phyloP scores from a whole-genome alignment of 2,888 invertebrate genomes.

The Drosophila recens region DNA sequence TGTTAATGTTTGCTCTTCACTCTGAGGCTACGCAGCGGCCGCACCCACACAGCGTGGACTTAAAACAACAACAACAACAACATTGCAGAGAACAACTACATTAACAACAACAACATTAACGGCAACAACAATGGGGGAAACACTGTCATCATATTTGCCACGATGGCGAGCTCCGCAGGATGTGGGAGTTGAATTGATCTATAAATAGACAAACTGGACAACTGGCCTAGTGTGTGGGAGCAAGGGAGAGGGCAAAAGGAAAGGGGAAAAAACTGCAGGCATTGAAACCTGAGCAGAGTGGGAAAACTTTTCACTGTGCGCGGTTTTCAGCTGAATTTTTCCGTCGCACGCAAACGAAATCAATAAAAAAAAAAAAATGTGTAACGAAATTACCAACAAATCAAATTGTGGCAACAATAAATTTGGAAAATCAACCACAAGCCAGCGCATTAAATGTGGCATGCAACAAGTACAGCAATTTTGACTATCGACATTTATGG shows the following conservation, averaged over 20 bases:
- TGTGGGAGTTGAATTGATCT: conserved; percentile 54
- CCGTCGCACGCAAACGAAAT: conserved; percentile 47
- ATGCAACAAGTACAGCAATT: conserved; percentile 26
- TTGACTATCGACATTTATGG: conserved; percentile 12
- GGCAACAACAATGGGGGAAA: conserved; percentile 31
- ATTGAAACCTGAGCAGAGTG: not conserved
- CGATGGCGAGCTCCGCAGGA: conserved; percentile 13
- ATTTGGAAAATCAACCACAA: conserved; percentile 28
- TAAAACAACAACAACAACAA: conserved; percentile 25
- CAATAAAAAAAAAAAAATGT: conserved; percentile 39
- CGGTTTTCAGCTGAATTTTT: conserved; percentile 30
- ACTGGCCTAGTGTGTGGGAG: not conserved
- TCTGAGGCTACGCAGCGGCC: conserved; percentile 30
- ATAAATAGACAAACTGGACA: conserved; percentile 51
- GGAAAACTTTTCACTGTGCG: conserved; percentile 10
- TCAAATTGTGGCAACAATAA: conserved; percentile 46
- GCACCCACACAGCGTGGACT: conserved; percentile 41
- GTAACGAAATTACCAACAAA: conserved; percentile 53
- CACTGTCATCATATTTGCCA: conserved; percentile 61
- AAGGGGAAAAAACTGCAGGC: not conserved
- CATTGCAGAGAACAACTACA: conserved; percentile 21
- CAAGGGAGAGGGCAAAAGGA: not conserved
- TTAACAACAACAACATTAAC: conserved; percentile 22
- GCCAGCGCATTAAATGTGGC: conserved; percentile 9
- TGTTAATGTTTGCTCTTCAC: conserved; percentile 70